These are phyloP conservation scores for Herpailurus yagouaroundi DNA, from an alignment of 2,113 vertebrate genomes.

Conservation along the genomic window DNA sequence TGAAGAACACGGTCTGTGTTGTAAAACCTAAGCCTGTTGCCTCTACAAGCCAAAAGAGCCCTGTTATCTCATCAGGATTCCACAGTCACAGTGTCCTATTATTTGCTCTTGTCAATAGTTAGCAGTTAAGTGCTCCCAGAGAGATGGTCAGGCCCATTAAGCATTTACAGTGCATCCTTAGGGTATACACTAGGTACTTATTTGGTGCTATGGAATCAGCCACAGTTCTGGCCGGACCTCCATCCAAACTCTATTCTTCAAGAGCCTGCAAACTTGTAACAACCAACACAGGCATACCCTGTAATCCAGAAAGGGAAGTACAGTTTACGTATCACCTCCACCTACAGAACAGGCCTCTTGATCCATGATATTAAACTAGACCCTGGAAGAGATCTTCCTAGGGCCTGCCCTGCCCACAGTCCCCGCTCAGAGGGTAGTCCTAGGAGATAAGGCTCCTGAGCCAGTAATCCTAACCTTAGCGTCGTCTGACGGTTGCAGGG, in stretches of 20 bases:
- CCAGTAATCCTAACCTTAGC: neutral
- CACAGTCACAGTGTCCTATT: neutral
- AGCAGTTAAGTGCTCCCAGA: neutral
- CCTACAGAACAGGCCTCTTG: neutral
- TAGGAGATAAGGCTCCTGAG: neutral
- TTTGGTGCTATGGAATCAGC: neutral
- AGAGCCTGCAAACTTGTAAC: neutral
- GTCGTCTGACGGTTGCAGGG: neutral
- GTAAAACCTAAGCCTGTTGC: neutral
- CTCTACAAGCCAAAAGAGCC: neutral
- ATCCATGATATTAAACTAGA: neutral
- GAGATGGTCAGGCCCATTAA: neutral
- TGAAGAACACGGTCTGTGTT: neutral
- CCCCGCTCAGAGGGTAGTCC: neutral
- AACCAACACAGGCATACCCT: neutral
- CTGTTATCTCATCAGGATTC: neutral
- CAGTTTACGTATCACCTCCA: neutral
- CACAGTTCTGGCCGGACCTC: neutral
- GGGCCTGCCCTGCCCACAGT: neutral
- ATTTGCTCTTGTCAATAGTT: neutral
- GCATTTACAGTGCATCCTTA: neutral
- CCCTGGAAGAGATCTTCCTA: neutral
- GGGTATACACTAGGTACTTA: neutral
- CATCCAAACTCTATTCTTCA: neutral
- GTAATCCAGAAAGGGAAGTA: neutral